A percentile compares a stretch with the other conserved stretches of the same genome.
Conservation (phyloP, 1,140 invertebrate genomes). For the Melanaphis sacchari region DNA sequence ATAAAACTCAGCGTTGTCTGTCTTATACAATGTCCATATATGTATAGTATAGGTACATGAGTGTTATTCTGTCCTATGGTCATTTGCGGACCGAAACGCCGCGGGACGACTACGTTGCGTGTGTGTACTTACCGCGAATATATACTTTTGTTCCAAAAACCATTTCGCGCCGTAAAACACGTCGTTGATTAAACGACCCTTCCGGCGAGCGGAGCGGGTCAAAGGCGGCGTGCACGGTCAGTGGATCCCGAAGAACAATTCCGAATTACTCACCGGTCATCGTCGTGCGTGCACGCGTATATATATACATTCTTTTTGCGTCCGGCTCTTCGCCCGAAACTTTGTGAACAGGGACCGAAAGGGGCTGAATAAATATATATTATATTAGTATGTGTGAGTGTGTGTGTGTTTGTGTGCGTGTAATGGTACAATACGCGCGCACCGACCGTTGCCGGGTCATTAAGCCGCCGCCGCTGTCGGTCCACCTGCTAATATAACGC, state of each 20-base stretch:
- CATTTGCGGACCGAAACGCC: conserved; percentile 28
- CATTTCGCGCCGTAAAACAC: conserved; percentile 44
- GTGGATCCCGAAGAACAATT: conserved; percentile 49
- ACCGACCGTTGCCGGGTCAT: conserved; percentile 51
- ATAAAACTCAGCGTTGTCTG: background rate
- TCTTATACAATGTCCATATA: background rate
- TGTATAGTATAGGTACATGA: too few relatives aligned
- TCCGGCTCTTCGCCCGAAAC: background rate
- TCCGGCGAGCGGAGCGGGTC: background rate
- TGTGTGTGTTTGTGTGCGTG: background rate
- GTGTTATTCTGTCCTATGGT: conserved; percentile 23
- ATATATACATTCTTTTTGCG: background rate
- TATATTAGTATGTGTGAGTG: background rate
- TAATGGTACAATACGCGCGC: background rate
- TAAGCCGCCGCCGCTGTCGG: conserved; percentile 44
- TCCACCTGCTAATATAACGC: conserved; percentile 54
- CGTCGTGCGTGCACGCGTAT: background rate
- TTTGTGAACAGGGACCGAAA: background rate
- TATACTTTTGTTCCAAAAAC: conserved; percentile 50
- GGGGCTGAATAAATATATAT: background rate
- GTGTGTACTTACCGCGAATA: background rate
- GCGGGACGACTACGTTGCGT: background rate
- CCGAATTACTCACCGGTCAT: conserved; percentile 31
- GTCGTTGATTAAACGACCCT: conserved; percentile 48
- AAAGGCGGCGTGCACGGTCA: conserved; percentile 37